Evolutionary conservation across 2,113 vertebrate genomes (phyloP).

Genomic region (Indicator indicator): DNA sequence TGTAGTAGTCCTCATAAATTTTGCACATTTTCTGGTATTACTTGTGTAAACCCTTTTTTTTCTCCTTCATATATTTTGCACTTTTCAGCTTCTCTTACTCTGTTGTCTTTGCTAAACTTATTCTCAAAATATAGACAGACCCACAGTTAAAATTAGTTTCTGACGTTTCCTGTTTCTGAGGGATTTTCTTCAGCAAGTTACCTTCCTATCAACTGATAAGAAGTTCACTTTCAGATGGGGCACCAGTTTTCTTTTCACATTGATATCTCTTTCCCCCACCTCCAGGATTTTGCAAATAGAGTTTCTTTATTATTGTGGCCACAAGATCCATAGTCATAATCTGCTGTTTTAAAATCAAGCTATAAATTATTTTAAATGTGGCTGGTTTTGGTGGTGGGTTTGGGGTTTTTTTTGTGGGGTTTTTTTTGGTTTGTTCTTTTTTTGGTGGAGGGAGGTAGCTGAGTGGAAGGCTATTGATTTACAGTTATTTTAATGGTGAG

Average conservation of each 20-base stretch:
- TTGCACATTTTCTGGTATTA: fast-evolving
- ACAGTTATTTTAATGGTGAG: neutral
- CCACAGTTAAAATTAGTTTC: slow-evolving; percentile 12
- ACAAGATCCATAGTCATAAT: neutral
- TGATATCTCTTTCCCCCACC: neutral
- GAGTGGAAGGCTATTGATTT: neutral
- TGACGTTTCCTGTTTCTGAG: slow-evolving; percentile 17
- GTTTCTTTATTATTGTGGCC: neutral
- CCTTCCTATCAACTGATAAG: slow-evolving; percentile 15
- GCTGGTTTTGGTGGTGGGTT: neutral
- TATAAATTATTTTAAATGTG: neutral
- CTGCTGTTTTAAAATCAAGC: slow-evolving; percentile 20
- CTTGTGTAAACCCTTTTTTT: neutral
- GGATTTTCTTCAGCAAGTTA: neutral
- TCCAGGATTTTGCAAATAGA: neutral
- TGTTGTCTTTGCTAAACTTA: neutral
- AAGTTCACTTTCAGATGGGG: slow-evolving; percentile 14
- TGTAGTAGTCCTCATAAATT: neutral
- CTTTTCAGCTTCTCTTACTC: slow-evolving; percentile 4
- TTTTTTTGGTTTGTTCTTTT: too few species aligned
- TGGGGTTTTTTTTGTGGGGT: neutral
- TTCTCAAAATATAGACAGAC: neutral
- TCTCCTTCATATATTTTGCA: neutral
- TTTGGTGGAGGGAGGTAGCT: fast-evolving
- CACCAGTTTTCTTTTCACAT: slow-evolving; percentile 8